Conservation (phyloP, 2,797 vertebrate genomes). For the Falco cherrug region DNA sequence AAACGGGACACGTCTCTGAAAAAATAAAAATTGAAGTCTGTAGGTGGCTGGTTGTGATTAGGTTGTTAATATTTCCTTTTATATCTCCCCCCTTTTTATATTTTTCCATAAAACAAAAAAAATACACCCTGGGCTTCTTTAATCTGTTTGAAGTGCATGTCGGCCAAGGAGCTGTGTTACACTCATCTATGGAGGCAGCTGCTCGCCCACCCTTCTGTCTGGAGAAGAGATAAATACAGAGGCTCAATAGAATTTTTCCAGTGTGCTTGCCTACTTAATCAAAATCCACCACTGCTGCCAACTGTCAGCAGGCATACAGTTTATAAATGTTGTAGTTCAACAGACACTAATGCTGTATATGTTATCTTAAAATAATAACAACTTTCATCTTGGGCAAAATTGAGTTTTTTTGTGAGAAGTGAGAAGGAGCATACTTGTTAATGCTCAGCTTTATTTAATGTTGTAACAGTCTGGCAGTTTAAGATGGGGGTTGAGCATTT, state of each 20-base stretch:
- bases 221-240: conserved; percentile 20
- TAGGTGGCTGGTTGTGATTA: background rate
- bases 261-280: background rate
- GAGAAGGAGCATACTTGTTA: background rate
- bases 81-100: background rate
- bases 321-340: background rate
- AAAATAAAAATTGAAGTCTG: background rate
- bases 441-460: background rate
- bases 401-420: background rate
- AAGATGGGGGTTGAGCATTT: background rate
- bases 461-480: background rate
- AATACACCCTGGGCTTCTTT: background rate
- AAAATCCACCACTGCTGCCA: conserved; percentile 14
- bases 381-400: background rate
- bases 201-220: conserved; percentile 14
- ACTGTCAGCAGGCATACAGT: background rate
- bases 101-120: background rate
- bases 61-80: background rate
- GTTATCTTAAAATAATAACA: background rate
- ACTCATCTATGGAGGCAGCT: conserved; percentile 2
- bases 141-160: background rate
- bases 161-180: background rate
- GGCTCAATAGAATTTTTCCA: background rate
- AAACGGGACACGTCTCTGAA: background rate
- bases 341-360: background rate